phyloP scores from a whole-genome alignment of 2,888 invertebrate species.

The Molorchus minor region DNA sequence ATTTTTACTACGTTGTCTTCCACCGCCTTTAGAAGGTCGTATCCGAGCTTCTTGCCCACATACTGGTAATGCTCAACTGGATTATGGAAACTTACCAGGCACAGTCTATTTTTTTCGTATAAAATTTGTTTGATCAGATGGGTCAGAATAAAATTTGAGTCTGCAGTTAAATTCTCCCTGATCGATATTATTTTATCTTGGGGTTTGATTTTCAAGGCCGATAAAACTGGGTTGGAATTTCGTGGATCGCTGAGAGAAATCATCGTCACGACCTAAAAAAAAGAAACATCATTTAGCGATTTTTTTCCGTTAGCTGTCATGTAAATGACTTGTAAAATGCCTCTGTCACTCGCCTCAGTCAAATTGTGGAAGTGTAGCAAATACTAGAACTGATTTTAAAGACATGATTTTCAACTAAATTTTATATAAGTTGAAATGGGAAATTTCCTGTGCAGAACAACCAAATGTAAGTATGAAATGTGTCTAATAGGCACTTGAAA shows the following conservation, averaged over 20 bases:
- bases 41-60: conserved; percentile 78
- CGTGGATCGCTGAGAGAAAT: conserved; percentile 44
- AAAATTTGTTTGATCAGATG: conserved; percentile 74
- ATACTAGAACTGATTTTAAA: too few relatives aligned
- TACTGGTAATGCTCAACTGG: conserved; percentile 77
- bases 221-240: conserved; percentile 46
- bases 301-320: too few relatives aligned
- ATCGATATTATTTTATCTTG: conserved; percentile 70
- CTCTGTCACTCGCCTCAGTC: too few relatives aligned
- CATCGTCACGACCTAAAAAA: conserved; percentile 34
- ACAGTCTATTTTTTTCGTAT: conserved; percentile 68
- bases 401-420: too few relatives aligned
- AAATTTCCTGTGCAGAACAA: too few relatives aligned
- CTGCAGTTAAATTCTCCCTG: conserved; percentile 75
- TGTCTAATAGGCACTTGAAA: too few relatives aligned
- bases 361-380: too few relatives aligned
- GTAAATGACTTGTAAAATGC: too few relatives aligned
- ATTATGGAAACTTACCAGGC: conserved; percentile 76
- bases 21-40: conserved; percentile 69
- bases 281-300: too few relatives aligned
- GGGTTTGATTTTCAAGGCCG: conserved; percentile 71
- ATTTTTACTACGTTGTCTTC: conserved; percentile 64
- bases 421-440: too few relatives aligned
- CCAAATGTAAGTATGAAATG: too few relatives aligned
- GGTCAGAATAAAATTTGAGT: conserved; percentile 77